Base-by-base conservation (phyloP, 1,140 invertebrate genomes). In the Tribolium madens region DNA sequence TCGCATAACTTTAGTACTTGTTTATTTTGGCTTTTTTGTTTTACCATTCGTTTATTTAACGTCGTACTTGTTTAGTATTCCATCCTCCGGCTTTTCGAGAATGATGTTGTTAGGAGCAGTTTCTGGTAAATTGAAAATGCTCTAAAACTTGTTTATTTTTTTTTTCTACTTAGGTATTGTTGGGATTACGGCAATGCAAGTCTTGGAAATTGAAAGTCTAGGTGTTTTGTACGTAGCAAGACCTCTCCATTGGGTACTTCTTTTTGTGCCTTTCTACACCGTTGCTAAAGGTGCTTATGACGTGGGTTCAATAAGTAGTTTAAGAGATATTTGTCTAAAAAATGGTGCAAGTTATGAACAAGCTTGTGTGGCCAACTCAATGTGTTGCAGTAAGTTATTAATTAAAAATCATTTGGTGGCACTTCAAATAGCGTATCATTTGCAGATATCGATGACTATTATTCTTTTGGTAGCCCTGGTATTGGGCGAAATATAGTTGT, bases 1-100 rank as follows among this genome's bases (percentile, higher is more conserved):
- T 73, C 75, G 80, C 9, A 72, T 85, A 13, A 36, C 77, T 6
- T 53, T 84, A 15, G 13, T 76, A 2, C 33, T 76, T 4, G 4
- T 70, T 9, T 46, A 50, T 57, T 79, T 76, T 70, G 75, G 75
- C 6, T 64, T 74, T n/a, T 57, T 75, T 3, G 42, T 74, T 2
- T 10, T 79, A 33, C 78, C 78, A 1, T 74, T 42, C 5, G 48
- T 74, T 3, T 79, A 79, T 60, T 14, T 76, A 13, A 31, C 57
- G 6, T 73, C 78, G n/a, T 73, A 53, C 33, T 48, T 76, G n/a
- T 76, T 79, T 17, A 50, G n/a, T 48, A 50, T 73, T 21, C 78
- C 78, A 21, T 76, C 78, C 2, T 73, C 33, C 9, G 78, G 68
- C 13, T 79, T 64, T 7, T 64, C 57, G 13, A 31, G 21, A 7